A percentile compares a stretch with the other conserved stretches of the same genome.
Evolutionary conservation across 2,888 invertebrate species (phyloP).

Genomic region (Koerneria pararmatus): DNA sequence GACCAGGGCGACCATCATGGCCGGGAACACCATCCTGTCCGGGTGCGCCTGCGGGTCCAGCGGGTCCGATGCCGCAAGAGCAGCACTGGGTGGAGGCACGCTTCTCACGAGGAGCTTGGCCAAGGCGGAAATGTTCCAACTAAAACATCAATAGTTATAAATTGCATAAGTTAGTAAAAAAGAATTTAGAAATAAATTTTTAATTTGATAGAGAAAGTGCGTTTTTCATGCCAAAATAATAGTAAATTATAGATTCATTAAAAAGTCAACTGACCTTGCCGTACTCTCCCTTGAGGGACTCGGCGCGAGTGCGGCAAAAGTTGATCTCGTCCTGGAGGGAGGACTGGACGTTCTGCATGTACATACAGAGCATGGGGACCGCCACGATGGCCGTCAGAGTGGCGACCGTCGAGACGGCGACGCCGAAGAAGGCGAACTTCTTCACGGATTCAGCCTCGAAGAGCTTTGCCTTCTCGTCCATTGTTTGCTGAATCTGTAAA

Average conservation of each 20-base stretch:
- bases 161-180: neutral
- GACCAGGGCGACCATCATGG: constrained; percentile 42
- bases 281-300: constrained; percentile 44
- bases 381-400: constrained; percentile 37
- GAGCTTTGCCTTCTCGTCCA: constrained; percentile 24
- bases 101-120: constrained; percentile 28
- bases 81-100: constrained; percentile 34
- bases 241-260: neutral
- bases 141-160: constrained; percentile 8
- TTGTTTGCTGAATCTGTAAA: too few relatives aligned
- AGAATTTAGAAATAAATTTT: neutral
- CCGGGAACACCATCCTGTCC: constrained; percentile 39
- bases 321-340: constrained; percentile 51
- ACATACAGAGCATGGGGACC: constrained; percentile 48
- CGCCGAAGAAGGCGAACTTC: constrained; percentile 56
- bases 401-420: constrained; percentile 40
- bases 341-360: constrained; percentile 46
- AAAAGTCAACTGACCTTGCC: constrained; percentile 29
- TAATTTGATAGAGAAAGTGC: too few relatives aligned
- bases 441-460: constrained; percentile 52
- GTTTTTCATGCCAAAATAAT: neutral
- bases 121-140: constrained; percentile 28
- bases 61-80: constrained; percentile 40
- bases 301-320: constrained; percentile 45
- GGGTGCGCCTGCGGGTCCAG: constrained; percentile 39